Evolutionary conservation across 2,888 invertebrate genomes (phyloP).

Genomic region (Sphaerophoria taeniata): DNA sequence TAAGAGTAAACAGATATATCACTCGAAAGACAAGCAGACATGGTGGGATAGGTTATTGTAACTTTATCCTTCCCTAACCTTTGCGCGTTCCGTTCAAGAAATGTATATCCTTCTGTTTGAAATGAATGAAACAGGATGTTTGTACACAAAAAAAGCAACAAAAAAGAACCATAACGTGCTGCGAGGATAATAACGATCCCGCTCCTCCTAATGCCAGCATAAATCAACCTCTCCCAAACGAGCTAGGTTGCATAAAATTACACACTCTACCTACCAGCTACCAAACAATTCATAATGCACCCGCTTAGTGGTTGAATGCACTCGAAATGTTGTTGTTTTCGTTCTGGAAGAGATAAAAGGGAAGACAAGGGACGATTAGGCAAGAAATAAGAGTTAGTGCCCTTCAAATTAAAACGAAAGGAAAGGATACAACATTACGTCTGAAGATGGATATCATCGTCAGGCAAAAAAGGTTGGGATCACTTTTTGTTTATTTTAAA

Average conservation of each 20-base stretch:
- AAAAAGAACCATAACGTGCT: constrained; percentile 29
- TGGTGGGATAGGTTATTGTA: constrained; percentile 52
- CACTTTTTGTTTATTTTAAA: constrained; percentile 23
- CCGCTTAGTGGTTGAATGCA: constrained; percentile 62
- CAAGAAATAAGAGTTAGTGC: constrained; percentile 36
- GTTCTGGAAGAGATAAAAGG: not conserved
- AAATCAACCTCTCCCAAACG: constrained; percentile 59
- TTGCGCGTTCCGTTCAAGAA: not conserved
- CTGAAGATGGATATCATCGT: constrained; percentile 3
- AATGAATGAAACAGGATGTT: constrained; percentile 40
- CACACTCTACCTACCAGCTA: constrained; percentile 56
- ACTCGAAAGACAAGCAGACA: constrained; percentile 28
- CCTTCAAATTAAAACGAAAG: not conserved
- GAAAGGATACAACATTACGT: constrained; percentile 6
- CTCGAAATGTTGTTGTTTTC: constrained; percentile 21
- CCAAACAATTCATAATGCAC: constrained; percentile 18
- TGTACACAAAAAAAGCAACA: constrained; percentile 11
- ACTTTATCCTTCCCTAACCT: constrained; percentile 39
- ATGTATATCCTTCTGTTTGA: constrained; percentile 31
- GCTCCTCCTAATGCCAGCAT: constrained; percentile 54
- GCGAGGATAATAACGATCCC: constrained; percentile 47
- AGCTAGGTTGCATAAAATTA: constrained; percentile 56
- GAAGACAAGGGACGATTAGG: constrained; percentile 21
- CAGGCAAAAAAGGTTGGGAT: constrained; percentile 15
- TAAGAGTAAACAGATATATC: constrained; percentile 43